A percentile compares a stretch with the other conserved stretches of the same genome.
phyloP scores from a whole-genome alignment of 2,113 vertebrate species.

The Megaceryle maxima region DNA sequence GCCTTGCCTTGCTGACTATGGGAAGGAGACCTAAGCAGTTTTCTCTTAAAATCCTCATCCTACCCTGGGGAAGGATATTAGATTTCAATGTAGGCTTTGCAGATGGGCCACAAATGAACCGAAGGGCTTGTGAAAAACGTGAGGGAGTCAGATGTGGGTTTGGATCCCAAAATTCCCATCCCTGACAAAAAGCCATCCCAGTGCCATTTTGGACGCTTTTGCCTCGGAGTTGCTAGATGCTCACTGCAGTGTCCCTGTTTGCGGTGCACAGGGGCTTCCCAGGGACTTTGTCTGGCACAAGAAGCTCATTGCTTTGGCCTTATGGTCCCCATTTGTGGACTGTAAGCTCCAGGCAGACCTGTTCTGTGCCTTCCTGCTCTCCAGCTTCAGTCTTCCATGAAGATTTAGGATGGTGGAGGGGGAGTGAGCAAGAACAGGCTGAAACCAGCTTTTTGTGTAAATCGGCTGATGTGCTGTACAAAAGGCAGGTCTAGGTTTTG shows the following conservation, averaged over 20 bases:
- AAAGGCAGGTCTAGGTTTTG: slow-evolving; percentile 52
- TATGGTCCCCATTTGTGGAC: neutral
- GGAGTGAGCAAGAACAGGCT: neutral
- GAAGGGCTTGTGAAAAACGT: neutral
- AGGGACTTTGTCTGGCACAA: rapidly evolving
- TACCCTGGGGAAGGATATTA: neutral
- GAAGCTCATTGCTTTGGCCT: rapidly evolving
- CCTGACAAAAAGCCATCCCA: neutral
- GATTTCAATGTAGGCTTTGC: slow-evolving; percentile 26
- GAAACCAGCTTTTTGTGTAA: slow-evolving; percentile 22
- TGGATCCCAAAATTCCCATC: neutral
- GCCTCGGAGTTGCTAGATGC: neutral
- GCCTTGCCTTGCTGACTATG: neutral
- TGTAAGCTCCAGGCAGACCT: neutral
- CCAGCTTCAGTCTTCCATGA: neutral
- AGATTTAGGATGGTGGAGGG: neutral
- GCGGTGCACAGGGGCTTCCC: rapidly evolving
- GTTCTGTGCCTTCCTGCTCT: neutral
- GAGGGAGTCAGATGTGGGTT: slow-evolving; percentile 15
- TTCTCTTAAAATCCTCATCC: slow-evolving; percentile 4
- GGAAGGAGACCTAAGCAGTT: neutral
- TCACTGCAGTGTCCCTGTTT: neutral
- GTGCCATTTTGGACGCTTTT: neutral
- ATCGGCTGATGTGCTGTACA: neutral
- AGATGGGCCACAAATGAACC: neutral